phyloP scores from a whole-genome alignment of 2,797 vertebrate species.

The Sebastes jordani region DNA sequence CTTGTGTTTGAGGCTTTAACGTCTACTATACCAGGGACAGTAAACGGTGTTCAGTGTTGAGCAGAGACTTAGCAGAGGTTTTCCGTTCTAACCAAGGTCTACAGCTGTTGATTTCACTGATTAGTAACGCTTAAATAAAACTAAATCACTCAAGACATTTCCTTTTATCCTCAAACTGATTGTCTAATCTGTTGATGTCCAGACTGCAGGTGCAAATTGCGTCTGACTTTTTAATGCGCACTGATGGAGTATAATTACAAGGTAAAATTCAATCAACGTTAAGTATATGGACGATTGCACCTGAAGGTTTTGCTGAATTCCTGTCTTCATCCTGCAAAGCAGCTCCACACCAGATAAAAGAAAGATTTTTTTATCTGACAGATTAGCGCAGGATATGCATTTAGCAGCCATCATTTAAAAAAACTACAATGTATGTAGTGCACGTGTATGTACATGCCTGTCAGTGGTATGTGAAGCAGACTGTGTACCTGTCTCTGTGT shows the following conservation, averaged over 20 bases:
- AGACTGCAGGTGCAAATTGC: conserved; percentile 5
- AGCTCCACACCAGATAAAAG: background rate
- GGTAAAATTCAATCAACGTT: background rate
- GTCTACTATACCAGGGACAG: background rate
- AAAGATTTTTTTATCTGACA: no score
- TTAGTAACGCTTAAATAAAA: conserved; percentile 6
- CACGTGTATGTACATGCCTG: background rate
- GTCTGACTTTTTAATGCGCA: background rate
- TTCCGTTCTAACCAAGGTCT: background rate
- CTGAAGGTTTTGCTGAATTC: background rate
- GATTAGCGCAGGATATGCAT: background rate
- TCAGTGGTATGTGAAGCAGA: background rate
- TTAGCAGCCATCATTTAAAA: background rate
- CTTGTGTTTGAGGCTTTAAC: background rate
- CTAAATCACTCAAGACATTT: conserved; percentile 1
- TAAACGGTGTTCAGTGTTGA: background rate
- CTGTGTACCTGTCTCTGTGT: background rate
- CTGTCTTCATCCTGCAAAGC: background rate
- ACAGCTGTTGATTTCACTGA: conserved; percentile 18
- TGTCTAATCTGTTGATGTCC: background rate
- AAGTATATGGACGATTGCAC: background rate
- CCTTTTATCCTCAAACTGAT: background rate
- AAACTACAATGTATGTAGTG: background rate
- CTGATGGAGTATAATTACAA: background rate
- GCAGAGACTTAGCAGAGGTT: background rate